These are phyloP conservation scores for Nephrotoma flavescens DNA, from an alignment of 2,888 invertebrate species.

Conservation along the genomic window DNA sequence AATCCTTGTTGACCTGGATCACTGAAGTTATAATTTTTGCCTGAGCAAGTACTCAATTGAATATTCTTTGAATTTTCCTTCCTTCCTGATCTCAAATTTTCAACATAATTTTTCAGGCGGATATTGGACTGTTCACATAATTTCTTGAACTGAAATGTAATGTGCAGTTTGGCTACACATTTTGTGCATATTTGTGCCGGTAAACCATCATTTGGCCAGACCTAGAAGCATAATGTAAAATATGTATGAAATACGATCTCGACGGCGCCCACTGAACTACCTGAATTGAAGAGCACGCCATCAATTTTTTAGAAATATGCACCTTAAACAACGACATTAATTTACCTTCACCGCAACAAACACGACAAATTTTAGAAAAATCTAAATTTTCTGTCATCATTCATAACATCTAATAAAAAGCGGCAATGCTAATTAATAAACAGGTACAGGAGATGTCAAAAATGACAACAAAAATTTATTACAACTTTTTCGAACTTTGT, in stretches of 20 bases:
- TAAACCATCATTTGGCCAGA: constrained; percentile 34
- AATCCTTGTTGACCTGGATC: neutral
- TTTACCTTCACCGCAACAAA: constrained; percentile 6
- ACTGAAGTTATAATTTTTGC: neutral
- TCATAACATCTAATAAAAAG: neutral
- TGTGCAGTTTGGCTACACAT: constrained; percentile 32
- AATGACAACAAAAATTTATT: too few species aligned
- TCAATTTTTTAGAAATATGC: constrained; percentile 28
- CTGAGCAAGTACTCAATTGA: neutral
- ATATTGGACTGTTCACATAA: constrained; percentile 33
- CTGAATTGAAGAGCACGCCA: constrained; percentile 33
- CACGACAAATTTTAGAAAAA: constrained; percentile 6
- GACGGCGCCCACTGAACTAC: constrained; percentile 14
- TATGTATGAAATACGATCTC: neutral
- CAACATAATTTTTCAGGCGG: constrained; percentile 26
- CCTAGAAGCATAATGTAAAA: constrained; percentile 18
- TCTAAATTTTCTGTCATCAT: neutral
- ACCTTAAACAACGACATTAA: constrained; percentile 7
- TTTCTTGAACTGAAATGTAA: constrained; percentile 34
- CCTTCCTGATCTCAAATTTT: constrained; percentile 12
- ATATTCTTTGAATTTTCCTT: neutral
- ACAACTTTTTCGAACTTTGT: too few species aligned
- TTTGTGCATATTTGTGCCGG: constrained; percentile 33
- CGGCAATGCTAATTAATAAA: too few species aligned
- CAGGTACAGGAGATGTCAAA: too few species aligned